These are phyloP conservation scores for Xestia xanthographa DNA, from an alignment of 2,888 invertebrate genomes.

Conservation along the genomic window DNA sequence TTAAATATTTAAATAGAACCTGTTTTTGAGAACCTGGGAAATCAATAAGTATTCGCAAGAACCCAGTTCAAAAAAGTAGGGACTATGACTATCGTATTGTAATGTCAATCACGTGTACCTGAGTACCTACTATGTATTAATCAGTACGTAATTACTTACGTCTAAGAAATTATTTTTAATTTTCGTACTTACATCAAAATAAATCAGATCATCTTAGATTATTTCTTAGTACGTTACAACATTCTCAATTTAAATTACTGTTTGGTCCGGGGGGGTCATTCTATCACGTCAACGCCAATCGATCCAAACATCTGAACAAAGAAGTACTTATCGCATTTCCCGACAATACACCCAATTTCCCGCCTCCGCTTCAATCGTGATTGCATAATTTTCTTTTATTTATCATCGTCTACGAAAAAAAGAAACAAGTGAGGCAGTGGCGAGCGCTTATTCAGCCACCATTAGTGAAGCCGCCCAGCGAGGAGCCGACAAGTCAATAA, in stretches of 20 bases:
- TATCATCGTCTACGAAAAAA: slow-evolving; percentile 70
- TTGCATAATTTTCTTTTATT: slow-evolving; percentile 77
- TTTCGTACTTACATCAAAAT: neutral
- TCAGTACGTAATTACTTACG: too few species aligned
- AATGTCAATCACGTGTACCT: too few species aligned
- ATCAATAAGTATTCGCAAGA: too few species aligned
- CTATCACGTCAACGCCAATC: neutral
- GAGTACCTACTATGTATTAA: too few species aligned
- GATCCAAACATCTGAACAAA: slow-evolving; percentile 19
- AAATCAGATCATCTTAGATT: neutral
- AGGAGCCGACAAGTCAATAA: slow-evolving; percentile 84
- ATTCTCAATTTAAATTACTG: neutral
- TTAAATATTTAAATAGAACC: too few species aligned
- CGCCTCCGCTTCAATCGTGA: slow-evolving; percentile 66
- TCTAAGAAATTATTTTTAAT: too few species aligned
- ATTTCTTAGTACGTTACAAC: too few species aligned
- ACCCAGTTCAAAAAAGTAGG: too few species aligned
- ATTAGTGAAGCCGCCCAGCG: slow-evolving; percentile 71
- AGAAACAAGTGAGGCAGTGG: slow-evolving; percentile 73
- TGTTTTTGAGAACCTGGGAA: too few species aligned
- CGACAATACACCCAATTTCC: slow-evolving; percentile 66
- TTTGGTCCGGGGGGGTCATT: neutral
- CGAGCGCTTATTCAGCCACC: slow-evolving; percentile 76
- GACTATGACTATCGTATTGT: too few species aligned
- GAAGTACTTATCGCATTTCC: slow-evolving; percentile 57